Conservation (phyloP, 1,140 invertebrate genomes). For the Bactericera cockerelli region DNA sequence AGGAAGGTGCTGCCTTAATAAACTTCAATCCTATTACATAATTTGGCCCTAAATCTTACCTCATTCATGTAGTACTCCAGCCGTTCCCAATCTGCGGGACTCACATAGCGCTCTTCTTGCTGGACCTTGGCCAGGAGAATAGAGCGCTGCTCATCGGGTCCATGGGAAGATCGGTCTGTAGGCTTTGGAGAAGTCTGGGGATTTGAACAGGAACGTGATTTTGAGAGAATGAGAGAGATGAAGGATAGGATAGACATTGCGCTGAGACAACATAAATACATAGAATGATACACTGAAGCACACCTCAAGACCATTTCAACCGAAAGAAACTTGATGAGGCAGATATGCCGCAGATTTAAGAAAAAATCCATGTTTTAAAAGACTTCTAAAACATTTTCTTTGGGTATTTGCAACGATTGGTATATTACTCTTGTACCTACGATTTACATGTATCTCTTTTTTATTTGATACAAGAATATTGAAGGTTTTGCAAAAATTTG, state of each 20-base stretch:
- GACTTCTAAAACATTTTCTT: too few relatives aligned
- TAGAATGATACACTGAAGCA: slow-evolving; percentile 9
- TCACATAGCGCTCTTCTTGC: slow-evolving; percentile 24
- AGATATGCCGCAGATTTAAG: background rate
- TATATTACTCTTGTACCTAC: background rate
- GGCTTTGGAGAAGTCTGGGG: slow-evolving; percentile 10
- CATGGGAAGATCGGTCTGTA: slow-evolving; percentile 32
- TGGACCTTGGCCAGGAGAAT: slow-evolving; percentile 25
- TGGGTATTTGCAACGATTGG: too few relatives aligned
- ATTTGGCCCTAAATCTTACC: slow-evolving; percentile 7
- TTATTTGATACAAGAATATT: too few relatives aligned
- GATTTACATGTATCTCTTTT: too few relatives aligned
- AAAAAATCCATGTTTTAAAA: too few relatives aligned
- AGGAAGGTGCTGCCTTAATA: too few relatives aligned
- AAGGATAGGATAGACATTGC: too few relatives aligned
- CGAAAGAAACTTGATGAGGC: background rate
- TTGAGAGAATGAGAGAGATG: too few relatives aligned
- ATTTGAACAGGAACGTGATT: background rate
- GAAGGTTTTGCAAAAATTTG: too few relatives aligned
- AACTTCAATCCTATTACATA: too few relatives aligned
- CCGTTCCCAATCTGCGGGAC: slow-evolving; percentile 28
- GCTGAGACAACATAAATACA: background rate
- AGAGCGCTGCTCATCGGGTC: slow-evolving; percentile 34
- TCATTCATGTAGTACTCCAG: slow-evolving; percentile 29
- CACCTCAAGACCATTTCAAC: too few relatives aligned